Evolutionary conservation across 2,888 invertebrate species (phyloP), one percentile per base, ranked within the genome.

Genomic region (Agrotis puta): DNA sequence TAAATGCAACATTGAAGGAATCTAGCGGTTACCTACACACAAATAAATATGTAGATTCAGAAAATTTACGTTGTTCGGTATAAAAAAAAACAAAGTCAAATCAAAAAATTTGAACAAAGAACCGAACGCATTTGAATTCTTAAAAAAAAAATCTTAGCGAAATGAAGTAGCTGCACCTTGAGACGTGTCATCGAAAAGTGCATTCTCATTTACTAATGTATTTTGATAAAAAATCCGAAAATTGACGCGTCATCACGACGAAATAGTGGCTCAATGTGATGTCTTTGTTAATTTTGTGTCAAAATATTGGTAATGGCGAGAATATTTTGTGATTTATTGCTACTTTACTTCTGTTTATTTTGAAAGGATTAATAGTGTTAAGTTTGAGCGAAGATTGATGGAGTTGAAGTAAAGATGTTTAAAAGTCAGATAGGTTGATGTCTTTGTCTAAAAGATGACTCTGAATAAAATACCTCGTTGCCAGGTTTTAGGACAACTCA

Each of bases 171-270:
- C 88, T 83, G 65, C 85, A 85, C 83, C 11, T 1, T 11, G 39
- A 39, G 48, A 71, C 67, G 7, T 66, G 79, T 75, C 74, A 77
- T 62, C 51, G 51, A 77, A 85, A 85, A 87, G 70, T 88, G 88
- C 87, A 80, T 43, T 48, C 58, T 88, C 88, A 88, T 74, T 67
- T 58, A 72, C 84, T 85, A 88, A 88, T 87, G 88, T 82, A 83
- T 85, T 79, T 79, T 64, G 68, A 82, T 85, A 87, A 85, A 84
- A 85, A 86, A 84, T 83, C 63, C 65, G 4, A 66, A 72, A 67
- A 39, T 24, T 83, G 88, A 83, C 88, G 53, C 51, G 85, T 88
- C 89, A 89, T 89, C 87, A 71, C 48, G 20, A 22, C 27, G 47
- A 24, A n/a, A 59, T 54, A 51, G 33, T 65, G 45, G 24, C 84